Conservation (phyloP, 2,888 invertebrate species). For the Drosophila kokeensis region DNA sequence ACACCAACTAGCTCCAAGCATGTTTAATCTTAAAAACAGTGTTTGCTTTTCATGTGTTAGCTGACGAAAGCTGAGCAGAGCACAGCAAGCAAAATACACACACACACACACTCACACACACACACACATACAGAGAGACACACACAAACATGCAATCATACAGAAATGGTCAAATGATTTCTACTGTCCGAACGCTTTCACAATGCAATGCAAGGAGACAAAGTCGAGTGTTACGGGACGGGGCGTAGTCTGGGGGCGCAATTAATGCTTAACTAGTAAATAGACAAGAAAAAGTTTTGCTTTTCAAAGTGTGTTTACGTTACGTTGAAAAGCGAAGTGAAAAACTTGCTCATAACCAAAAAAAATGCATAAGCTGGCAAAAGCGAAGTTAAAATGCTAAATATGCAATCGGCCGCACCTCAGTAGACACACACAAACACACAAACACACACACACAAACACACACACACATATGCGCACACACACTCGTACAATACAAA, state of each 20-base stretch:
- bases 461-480: conserved; percentile 5
- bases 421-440: conserved; percentile 16
- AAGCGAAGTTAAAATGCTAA: conserved; percentile 40
- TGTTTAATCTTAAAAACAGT: conserved; percentile 50
- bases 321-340: conserved; percentile 58
- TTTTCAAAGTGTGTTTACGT: conserved; percentile 40
- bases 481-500: conserved; percentile 1
- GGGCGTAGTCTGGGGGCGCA: conserved; percentile 51
- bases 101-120: conserved; percentile 13
- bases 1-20: conserved; percentile 25
- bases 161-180: conserved; percentile 76
- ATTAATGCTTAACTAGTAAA: conserved; percentile 76
- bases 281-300: conserved; percentile 73
- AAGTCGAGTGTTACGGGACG: conserved; percentile 21
- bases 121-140: conserved; percentile 24
- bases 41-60: conserved; percentile 60
- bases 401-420: conserved; percentile 58
- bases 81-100: conserved; percentile 23
- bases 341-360: conserved; percentile 52
- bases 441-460: conserved; percentile 8
- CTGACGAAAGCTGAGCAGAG: conserved; percentile 68
- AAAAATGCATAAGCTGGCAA: conserved; percentile 28
- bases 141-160: conserved; percentile 10
- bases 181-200: conserved; percentile 72
- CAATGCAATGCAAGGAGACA: conserved; percentile 58